These are phyloP conservation scores for Bembecia ichneumoniformis DNA, from an alignment of 2,888 invertebrate species.

Conservation along the genomic window DNA sequence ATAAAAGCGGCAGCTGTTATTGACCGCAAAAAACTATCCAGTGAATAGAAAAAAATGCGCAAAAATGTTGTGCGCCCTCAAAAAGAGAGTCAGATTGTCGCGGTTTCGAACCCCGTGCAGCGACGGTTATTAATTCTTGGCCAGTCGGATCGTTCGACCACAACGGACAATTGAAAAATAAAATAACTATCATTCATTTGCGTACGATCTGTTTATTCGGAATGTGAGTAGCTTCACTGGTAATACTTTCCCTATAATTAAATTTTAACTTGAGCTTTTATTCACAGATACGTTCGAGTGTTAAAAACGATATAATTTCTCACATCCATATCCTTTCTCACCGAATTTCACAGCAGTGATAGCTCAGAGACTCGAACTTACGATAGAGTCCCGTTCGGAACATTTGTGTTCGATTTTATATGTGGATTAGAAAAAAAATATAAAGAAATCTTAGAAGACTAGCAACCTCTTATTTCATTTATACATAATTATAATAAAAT, in stretches of 20 bases:
- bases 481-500: no score
- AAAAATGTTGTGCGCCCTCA: constrained; percentile 41
- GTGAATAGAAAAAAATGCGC: constrained; percentile 49
- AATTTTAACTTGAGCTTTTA: not conserved
- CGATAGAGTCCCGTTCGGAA: no score
- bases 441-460: no score
- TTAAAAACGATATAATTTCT: no score
- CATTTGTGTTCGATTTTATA: no score
- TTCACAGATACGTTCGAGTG: no score
- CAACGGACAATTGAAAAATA: constrained; percentile 64
- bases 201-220: constrained; percentile 35
- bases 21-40: constrained; percentile 66
- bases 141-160: constrained; percentile 45
- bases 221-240: constrained; percentile 41
- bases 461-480: no score
- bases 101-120: constrained; percentile 44
- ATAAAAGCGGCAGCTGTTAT: constrained; percentile 31
- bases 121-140: constrained; percentile 66
- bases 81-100: constrained; percentile 65
- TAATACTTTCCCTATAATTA: constrained; percentile 4
- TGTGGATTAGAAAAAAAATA: no score
- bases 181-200: constrained; percentile 69
- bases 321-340: no score
- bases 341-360: no score
- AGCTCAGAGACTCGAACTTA: no score